Evolutionary conservation across 1,140 invertebrate species (phyloP), one percentile per base, ranked within the genome.

Genomic region (Lethrus apterus): DNA sequence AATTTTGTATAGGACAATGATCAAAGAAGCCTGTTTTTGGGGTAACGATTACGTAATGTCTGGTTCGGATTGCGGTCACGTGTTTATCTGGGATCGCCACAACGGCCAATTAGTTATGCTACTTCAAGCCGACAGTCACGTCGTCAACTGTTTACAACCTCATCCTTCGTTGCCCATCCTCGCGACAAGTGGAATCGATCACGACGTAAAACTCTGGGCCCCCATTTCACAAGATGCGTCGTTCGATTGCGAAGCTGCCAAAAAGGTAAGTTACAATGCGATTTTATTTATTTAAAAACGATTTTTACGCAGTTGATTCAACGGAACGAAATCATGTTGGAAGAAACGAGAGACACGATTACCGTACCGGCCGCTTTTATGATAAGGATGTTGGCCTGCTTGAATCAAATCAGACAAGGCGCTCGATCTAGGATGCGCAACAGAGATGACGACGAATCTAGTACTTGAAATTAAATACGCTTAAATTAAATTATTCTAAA

Each of bases 11-110:
- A 87, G 81, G 63, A 88, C 84, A 17, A 85, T 86, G 86, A 92
- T 93, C 36, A 93, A 93, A 69, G 86, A 92, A 67, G 84, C 87
- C 1, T 85, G 82, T 46, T 93, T 93, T 64, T 93, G 87, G 86
- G 89, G 89, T 31, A 73, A 86, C 53, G 69, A 84, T 55, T 87
- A 78, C 66, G 79, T 92, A 2, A 81, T 90, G 75, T 88, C 85
- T 13, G 89, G 89, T 2, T 89, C 86, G 9, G 89, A 93, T 63
- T 93, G 89, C 66, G 89, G 85, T 1, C 83, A 86, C 56, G 78
- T 87, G 8, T 87, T 84, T 48, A 64, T 81, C 2, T 85, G 82
- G 82, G 70, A 83, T 14, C 70, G 77, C 17, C 62, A 74, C 2
- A 80, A 77, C 0, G 80, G 76, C 1, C 72, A 79, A 52, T 60